Base-by-base conservation (phyloP, 1,140 invertebrate genomes). In the Papilio polytes region DNA sequence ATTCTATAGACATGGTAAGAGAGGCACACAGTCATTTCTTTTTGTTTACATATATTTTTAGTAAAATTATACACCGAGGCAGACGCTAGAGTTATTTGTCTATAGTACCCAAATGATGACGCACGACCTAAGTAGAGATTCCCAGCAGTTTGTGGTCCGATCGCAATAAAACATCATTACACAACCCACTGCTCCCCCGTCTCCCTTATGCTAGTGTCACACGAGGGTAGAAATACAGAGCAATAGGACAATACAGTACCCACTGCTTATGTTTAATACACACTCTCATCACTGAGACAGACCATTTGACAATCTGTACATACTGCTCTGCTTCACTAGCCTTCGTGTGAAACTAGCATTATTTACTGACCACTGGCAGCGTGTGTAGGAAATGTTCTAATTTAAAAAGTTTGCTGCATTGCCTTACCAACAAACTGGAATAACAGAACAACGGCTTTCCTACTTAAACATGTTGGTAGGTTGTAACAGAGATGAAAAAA, bases 81-180 rank as follows among this genome's bases (percentile, higher is more conserved):
- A 26, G 22, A 63, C 59, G 22, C 59, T 31, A 70, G 3, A 66
- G 63, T 36, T 15, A 31, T 31, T 31, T 31, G 26, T 36, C 63
- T 31, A 70, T 70, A 12, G 26, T 36, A 70, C 12, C 63, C 13
- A 70, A 70, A 70, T 70, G 63, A 70, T 70, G 63, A 70, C 26
- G 63, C 26, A 70, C 63, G 63, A 70, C 63, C 63, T 31, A 18
- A 31, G 63, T 31, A 13, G 22, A 70, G 63, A 15, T 31, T 70
- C 63, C 63, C 26, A 3, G 22, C 12, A 31, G 63, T 18, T 36
- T 31, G 63, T 31, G 63, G 63, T 70, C 26, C 63, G 22, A 13
- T 15, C 26, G 63, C 63, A 70, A 70, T 70, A 70, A 70, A 31
- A 70, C 63, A 70, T 70, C 13, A 18, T 70, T 63, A 70, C 13